Evolutionary conservation across 2,113 vertebrate genomes (phyloP), one percentile per base, ranked within the genome.

Genomic region (Phasianus colchicus): DNA sequence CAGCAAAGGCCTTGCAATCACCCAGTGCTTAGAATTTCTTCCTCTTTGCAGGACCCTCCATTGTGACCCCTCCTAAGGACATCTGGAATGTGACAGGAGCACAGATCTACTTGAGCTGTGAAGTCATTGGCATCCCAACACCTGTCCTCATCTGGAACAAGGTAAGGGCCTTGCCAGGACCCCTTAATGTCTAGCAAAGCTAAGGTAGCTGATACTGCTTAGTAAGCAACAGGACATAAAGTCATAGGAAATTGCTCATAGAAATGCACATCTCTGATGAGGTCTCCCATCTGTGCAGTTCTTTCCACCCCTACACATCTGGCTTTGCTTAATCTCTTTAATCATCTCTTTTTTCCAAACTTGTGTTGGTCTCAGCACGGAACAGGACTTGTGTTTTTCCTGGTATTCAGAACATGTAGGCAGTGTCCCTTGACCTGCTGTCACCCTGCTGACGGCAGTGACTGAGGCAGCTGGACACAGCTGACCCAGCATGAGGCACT

Each of bases 111-210:
- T 96, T 99, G 97, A 99, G 98, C 96, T 99, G 99, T 48, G 99
- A 99, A 96, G 99, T 98, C 73, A 98, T 98, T 4, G 99, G 99
- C 10, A 97, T 99, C 70, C 99, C 99, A 32, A 99, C 99, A 17
- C 99, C 99, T 15, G 98, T 99, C 74, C 98, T 99, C 87, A 98
- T 96, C 97, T 99, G 99, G 99, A 99, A 98, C 95, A 99, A 99
- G 98, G 99, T 99, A 70, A 60, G 61, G 13, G 21, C 6, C 43
- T 66, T 83, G 8, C 54, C 34, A 24, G 65, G 47, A 58, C 29
- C 54, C 60, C 38, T n/a, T 6, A 5, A 7, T 42, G 30, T 25
- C 20, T 4, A 75, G 50, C 54, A 85, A 81, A 70, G 38, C 32
- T 52, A 32, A 92, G 54, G 38, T 45, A 25, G n/a, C 54, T 52